Conservation (phyloP, 1,140 invertebrate species). For the Chrysomallon squamiferum region DNA sequence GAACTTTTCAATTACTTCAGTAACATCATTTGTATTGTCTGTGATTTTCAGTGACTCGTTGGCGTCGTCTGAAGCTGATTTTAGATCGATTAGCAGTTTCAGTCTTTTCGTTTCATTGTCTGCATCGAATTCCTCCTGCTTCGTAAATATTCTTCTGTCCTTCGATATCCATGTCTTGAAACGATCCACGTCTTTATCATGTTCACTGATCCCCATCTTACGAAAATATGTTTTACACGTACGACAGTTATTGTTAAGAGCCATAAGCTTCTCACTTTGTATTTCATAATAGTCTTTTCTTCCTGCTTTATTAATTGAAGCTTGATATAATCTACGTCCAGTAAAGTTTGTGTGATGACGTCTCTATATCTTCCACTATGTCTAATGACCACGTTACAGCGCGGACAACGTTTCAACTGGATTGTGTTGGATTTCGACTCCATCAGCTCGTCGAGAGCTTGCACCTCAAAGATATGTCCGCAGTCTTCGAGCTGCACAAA, state of each 20-base stretch:
- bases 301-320: not conserved
- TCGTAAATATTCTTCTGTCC: not conserved
- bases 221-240: not conserved
- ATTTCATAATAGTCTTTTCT: not conserved
- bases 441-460: slow-evolving; percentile 61
- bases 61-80: not conserved
- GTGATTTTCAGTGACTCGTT: too few relatives aligned
- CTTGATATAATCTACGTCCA: not conserved
- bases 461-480: slow-evolving; percentile 13
- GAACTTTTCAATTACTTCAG: too few relatives aligned
- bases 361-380: slow-evolving; percentile 69
- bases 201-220: not conserved
- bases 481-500: slow-evolving; percentile 18
- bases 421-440: slow-evolving; percentile 63
- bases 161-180: slow-evolving; percentile 30
- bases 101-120: not conserved
- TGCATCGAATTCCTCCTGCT: not conserved
- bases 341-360: slow-evolving; percentile 58
- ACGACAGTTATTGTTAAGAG: not conserved
- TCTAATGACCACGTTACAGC: slow-evolving; percentile 69
- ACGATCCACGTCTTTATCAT: not conserved
- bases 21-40: too few relatives aligned
- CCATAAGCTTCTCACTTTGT: not conserved
- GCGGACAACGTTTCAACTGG: slow-evolving; percentile 65
- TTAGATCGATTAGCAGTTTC: not conserved